Evolutionary conservation across 2,888 invertebrate genomes (phyloP), one percentile per base, ranked within the genome.

Genomic region (Dimorphilus gyrociliatus): DNA sequence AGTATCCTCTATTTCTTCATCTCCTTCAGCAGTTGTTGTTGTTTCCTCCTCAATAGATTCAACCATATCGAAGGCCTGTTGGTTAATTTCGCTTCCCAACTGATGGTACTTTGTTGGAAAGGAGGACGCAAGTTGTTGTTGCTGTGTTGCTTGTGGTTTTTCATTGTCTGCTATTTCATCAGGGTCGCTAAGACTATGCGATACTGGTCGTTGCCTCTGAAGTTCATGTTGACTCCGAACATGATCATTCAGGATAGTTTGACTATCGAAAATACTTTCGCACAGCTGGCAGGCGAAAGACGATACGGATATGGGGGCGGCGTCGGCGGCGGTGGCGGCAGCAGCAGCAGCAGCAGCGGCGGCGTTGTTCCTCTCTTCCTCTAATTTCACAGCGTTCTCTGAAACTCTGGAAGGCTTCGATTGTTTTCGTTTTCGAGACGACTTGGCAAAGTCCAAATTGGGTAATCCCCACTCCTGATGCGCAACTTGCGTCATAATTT

Each of bases 61-160:
- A 21, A n/a, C 8, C n/a, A 10, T n/a, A 10, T 8, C 8, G 8
- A 10, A n/a, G 10, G 15, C 34, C n/a, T 28, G 47, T 36, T 48
- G 50, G 19, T 49, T 48, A 24, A 81, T 61, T 81, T 88, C 49
- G 82, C 66, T 63, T 80, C 85, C 47, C 78, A 72, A 48, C 81
- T 80, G 84, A 82, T 88, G 14, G 80, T 60, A 60, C 18, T 50
- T 53, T 6, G 60, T 60, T 13, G 55, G 57, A 37, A 50, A 60
- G n/a, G 15, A 18, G 7, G n/a, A n/a, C n/a, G n/a, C n/a, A n/a
- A n/a, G n/a, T n/a, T n/a, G n/a, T n/a, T n/a, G 28, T 12, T n/a
- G n/a, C n/a, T n/a, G n/a, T n/a, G n/a, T n/a, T n/a, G n/a, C n/a
- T n/a, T n/a, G n/a, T n/a, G n/a, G n/a, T n/a, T n/a, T n/a, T n/a